These are phyloP conservation scores for Cybosia mesomella DNA, from an alignment of 2,888 invertebrate genomes.

Conservation along the genomic window DNA sequence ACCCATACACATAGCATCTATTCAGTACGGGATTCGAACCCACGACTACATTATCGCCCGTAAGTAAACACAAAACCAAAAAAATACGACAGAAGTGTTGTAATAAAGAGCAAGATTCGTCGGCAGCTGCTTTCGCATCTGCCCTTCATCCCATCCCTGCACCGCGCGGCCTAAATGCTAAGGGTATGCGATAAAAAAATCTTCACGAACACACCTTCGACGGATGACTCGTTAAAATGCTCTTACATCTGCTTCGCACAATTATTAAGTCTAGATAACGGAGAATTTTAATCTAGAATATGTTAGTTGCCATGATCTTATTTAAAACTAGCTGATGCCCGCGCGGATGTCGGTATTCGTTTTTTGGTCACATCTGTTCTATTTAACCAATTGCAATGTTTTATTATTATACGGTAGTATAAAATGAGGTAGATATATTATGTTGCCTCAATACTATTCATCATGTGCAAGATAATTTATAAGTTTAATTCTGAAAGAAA, in stretches of 20 bases:
- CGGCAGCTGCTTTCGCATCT: constrained; percentile 82
- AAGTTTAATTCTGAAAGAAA: not conserved
- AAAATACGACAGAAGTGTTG: constrained; percentile 59
- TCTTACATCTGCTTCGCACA: constrained; percentile 64
- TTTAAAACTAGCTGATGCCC: no score
- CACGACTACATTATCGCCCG: not conserved
- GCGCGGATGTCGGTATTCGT: no score
- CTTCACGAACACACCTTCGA: constrained; percentile 63
- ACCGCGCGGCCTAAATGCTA: constrained; percentile 68
- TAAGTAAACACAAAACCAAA: constrained; percentile 44
- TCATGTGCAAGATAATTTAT: not conserved
- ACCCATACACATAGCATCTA: no score
- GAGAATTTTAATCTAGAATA: not conserved
- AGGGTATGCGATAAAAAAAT: constrained; percentile 60
- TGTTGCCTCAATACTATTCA: not conserved
- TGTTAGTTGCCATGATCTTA: constrained; percentile 13
- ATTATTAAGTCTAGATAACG: constrained; percentile 47
- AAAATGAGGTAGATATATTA: not conserved
- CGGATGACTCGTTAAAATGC: constrained; percentile 67
- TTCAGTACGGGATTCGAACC: not conserved
- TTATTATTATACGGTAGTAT: no score
- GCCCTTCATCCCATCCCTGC: constrained; percentile 70
- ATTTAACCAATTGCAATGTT: no score
- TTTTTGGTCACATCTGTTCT: no score
- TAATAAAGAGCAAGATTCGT: constrained; percentile 70